These are phyloP conservation scores for Pelagia noctiluca DNA, from an alignment of 30 jellyfish, hydroid and myxozoan genomes.

Conservation along the genomic window DNA sequence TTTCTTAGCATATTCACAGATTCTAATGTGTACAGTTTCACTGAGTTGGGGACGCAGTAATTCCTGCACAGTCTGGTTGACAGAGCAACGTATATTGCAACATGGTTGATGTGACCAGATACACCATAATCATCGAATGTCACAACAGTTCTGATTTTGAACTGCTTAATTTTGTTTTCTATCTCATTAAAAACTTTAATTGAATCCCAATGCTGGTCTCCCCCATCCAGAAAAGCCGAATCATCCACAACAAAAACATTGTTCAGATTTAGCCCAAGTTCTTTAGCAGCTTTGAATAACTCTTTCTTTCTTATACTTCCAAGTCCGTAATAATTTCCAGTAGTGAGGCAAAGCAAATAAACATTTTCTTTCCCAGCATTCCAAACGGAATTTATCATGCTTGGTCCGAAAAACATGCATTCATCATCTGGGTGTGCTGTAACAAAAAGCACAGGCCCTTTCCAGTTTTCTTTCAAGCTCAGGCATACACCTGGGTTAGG, in stretches of 20 bases:
- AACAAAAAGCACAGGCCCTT: constrained; percentile 56
- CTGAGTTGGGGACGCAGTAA: background rate
- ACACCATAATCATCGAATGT: constrained; percentile 80
- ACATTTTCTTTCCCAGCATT: constrained; percentile 35
- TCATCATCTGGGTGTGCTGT: constrained; percentile 98
- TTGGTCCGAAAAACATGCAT: constrained; percentile 91
- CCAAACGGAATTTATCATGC: constrained; percentile 10
- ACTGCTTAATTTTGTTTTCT: background rate
- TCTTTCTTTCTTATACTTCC: constrained; percentile 77
- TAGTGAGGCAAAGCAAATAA: constrained; percentile 68
- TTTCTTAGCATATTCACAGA: constrained; percentile 64
- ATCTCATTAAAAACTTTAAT: constrained; percentile 23
- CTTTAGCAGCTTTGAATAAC: constrained; percentile 40
- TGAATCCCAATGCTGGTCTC: constrained; percentile 59
- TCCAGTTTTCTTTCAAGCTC: constrained; percentile 21
- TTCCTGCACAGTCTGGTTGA: background rate
- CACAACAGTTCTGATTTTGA: constrained; percentile 24
- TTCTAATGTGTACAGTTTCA: constrained; percentile 27
- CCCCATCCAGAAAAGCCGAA: constrained; percentile 65
- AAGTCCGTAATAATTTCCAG: constrained; percentile 74
- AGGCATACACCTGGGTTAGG: no score
- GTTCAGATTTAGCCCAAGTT: constrained; percentile 33
- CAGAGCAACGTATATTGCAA: constrained; percentile 44
- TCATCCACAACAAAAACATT: constrained; percentile 55
- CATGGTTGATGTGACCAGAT: constrained; percentile 81